Evolutionary conservation across 2,113 vertebrate genomes (phyloP), one percentile per base, ranked within the genome.

Genomic region (Dolichallabes microphthalmus): DNA sequence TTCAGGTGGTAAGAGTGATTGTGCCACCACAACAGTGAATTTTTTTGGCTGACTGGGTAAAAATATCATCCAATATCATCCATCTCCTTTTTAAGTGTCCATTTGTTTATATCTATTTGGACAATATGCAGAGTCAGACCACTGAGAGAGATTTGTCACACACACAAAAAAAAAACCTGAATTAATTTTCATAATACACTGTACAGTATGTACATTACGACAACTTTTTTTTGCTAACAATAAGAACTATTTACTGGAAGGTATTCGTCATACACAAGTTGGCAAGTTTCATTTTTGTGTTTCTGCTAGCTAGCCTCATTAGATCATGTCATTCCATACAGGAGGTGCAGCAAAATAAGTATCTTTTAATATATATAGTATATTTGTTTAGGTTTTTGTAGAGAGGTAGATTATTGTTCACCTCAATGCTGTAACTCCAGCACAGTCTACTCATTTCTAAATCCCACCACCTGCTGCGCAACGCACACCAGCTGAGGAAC

Each of bases 1-100:
- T 68, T 85, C n/a, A 45, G 58, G 12, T 76, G 58, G 77, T 35
- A 86, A 83, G 84, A 83, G 58, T 35, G 83, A 87, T 30, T 80
- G 82, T 83, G 74, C 55, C 74, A 39, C 64, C 74, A 80, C 39
- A 63, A 81, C 68, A 80, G 57, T 20, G 55, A 79, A 22, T 39
- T 20, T 35, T 64, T 79, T 79, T 79, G 76, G 76, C 76, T 79
- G 74, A 57, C 79, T 80, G 73, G 75, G 39, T 79, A 88, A 50
- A 80, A 82, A 80, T 66, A 53, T 27, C 69, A 45, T 81, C 53
- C 78, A 60, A 80, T 60, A 71, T 75, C 82, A 84, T 88, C 69
- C 82, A 76, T 88, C 87, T 88, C 60, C 58, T 76, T 69, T 66
- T 81, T 39, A 61, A 12, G 11, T 39, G 22, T 45, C n/a, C 30